Evolutionary conservation across 2,797 vertebrate species (phyloP), one percentile per base, ranked within the genome.

Genomic region (Typhlichthys subterraneus): DNA sequence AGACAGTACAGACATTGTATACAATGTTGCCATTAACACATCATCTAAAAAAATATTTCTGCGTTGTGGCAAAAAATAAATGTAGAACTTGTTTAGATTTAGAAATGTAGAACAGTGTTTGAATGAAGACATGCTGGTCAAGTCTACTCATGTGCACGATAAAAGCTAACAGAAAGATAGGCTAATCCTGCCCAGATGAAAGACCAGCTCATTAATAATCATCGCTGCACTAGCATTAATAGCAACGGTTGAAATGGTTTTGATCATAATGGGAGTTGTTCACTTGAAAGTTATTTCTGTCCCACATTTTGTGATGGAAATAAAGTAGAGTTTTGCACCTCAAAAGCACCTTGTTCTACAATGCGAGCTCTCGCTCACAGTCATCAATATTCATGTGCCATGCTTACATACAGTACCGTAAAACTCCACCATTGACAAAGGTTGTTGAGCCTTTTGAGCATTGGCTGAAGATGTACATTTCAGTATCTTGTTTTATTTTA

Each of bases 121-220:
- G 59, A 85, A 75, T 62, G 61, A 59, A 67, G 61, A 77, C 23
- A 46, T 1, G 45, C 69, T 55, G 53, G 72, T 52, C 58, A 38
- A 4, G 63, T 62, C 55, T 12, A 57, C 52, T 73, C 70, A 76
- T 63, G 65, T 59, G 46, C 68, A 61, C 38, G 65, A 73, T 80
- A 62, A 79, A 80, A 79, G 66, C 67, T 64, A 29, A 66, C 13
- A 57, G 33, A 71, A 73, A 77, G 54, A 70, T 5, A 49, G 62
- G 45, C 23, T 72, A 71, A 67, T 66, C 12, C 12, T 54, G 59
- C 57, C n/a, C 57, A 49, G 61, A 64, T 61, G 45, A 73, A 57
- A 73, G 53, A 70, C 52, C 48, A 75, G 57, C 59, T 78, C 51
- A 81, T 74, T 61, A 85, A 85, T 80, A 79, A 80, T 66, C 59